Percentiles rank a stretch among this genome's conserved stretches.
Evolutionary conservation across 2,113 vertebrate species (phyloP).

Genomic region (Myrmophylax atrothorax): DNA sequence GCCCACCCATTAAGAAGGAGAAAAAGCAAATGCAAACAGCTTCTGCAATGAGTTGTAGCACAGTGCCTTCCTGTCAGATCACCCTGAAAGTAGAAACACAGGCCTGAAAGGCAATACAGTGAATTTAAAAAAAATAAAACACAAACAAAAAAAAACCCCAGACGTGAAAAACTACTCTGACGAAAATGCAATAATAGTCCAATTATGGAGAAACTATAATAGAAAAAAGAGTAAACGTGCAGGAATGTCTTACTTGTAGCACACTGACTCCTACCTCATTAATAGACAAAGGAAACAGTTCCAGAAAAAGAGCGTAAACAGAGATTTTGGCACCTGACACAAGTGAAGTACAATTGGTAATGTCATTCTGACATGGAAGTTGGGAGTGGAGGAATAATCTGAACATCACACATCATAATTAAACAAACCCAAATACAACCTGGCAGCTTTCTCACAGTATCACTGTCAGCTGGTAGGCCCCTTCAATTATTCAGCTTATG

Average conservation of each 20-base stretch:
- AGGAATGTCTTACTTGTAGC: background rate
- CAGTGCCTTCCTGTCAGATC: background rate
- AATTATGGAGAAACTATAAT: background rate
- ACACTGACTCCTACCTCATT: background rate
- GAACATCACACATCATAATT: background rate
- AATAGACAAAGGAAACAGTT: background rate
- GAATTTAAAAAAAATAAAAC: background rate
- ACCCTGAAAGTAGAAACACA: background rate
- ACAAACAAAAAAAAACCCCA: background rate
- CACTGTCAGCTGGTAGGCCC: background rate
- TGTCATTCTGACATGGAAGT: background rate
- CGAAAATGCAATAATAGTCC: background rate
- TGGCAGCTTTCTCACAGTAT: background rate
- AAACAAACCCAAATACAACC: background rate
- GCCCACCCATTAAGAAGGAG: background rate
- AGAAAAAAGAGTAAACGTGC: fast-evolving
- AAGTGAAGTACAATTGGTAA: background rate
- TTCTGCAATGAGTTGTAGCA: background rate
- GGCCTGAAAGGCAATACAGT: background rate
- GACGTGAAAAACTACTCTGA: background rate
- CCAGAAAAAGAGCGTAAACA: background rate
- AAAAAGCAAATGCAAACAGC: background rate
- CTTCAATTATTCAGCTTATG: background rate
- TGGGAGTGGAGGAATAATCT: background rate
- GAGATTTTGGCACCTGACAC: background rate